These are phyloP conservation scores for Danio albolineatus DNA, from an alignment of 2,797 vertebrate species.

Conservation along the genomic window DNA sequence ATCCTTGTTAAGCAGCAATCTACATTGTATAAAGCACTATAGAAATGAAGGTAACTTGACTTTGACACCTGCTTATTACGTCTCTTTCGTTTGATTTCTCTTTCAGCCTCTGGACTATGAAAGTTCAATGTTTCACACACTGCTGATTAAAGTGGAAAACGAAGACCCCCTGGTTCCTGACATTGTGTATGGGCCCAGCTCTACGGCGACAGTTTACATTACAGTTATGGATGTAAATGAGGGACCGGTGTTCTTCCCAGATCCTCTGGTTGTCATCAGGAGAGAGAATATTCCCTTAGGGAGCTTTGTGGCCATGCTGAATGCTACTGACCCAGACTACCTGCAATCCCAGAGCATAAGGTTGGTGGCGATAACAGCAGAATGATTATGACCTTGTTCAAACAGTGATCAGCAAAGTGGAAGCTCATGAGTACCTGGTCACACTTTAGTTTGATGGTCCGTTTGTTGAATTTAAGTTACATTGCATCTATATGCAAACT, in stretches of 20 bases:
- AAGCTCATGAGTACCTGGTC: background rate
- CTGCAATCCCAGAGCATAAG: constrained; percentile 90
- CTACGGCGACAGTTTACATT: constrained; percentile 91
- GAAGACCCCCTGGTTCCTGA: constrained; percentile 90
- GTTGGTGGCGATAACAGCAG: constrained; percentile 73
- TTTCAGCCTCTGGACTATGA: constrained; percentile 92
- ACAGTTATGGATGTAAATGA: constrained; percentile 92
- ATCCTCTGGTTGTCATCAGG: constrained; percentile 88
- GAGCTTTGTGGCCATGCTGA: constrained; percentile 88
- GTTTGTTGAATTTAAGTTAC: too few species aligned
- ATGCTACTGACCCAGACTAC: constrained; percentile 93
- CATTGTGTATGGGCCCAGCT: constrained; percentile 89
- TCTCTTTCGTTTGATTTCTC: background rate
- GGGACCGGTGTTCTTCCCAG: constrained; percentile 91
- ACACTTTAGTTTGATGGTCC: too few species aligned
- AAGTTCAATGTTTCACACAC: constrained; percentile 84
- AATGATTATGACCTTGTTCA: background rate
- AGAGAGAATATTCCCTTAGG: constrained; percentile 89
- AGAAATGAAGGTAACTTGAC: too few species aligned
- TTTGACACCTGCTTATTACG: background rate
- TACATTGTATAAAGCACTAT: too few species aligned
- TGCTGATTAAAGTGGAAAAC: constrained; percentile 95
- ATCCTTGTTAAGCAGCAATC: too few species aligned
- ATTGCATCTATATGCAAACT: too few species aligned
- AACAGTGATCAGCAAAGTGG: background rate